Conservation (phyloP, 35 echinoderm and acorn worm genomes). For the Amphiura filiformis region DNA sequence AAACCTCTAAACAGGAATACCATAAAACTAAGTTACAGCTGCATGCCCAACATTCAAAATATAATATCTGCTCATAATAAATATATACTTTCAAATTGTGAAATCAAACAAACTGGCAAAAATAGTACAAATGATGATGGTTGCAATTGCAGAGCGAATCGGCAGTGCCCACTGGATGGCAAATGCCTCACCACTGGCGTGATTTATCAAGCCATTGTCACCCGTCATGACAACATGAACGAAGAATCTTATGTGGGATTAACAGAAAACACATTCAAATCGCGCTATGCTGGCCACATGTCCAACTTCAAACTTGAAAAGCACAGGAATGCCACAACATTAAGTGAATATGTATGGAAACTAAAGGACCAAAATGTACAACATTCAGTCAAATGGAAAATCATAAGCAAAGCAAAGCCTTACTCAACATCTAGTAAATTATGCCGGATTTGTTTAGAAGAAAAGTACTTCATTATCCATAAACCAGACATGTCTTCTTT, state of each 20-base stretch:
- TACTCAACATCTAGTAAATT: not conserved
- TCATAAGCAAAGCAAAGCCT: not conserved
- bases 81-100: not conserved
- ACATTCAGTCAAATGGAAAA: not conserved
- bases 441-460: not conserved
- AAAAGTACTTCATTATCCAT: not conserved
- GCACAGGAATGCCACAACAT: not conserved
- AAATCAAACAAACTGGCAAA: not conserved
- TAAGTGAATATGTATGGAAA: constrained; percentile 9
- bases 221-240: not conserved
- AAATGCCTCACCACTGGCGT: not conserved
- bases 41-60: constrained; percentile 16
- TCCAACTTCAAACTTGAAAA: not conserved
- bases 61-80: not conserved
- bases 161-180: not conserved
- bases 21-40: constrained; percentile 12
- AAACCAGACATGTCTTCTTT: not conserved
- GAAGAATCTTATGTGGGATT: not conserved
- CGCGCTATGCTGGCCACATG: not conserved
- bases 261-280: not conserved
- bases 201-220: constrained; percentile 1
- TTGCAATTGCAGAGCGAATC: not conserved
- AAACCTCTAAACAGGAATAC: constrained; percentile 23
- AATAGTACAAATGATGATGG: not conserved
- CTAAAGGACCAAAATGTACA: not conserved